phyloP scores from a whole-genome alignment of 2,888 invertebrate species.

The Torymus tubicola region DNA sequence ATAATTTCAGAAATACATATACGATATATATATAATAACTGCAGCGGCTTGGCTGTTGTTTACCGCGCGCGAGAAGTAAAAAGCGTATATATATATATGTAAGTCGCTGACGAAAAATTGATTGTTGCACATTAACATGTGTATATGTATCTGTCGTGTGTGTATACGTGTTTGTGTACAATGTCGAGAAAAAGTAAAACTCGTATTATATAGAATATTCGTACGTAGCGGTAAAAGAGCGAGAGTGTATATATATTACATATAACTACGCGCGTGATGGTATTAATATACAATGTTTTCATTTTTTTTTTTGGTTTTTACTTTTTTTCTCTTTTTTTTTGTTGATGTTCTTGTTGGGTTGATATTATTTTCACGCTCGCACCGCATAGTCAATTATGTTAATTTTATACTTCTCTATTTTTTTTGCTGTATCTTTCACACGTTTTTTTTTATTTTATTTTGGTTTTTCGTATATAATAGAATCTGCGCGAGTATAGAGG shows the following conservation, averaged over 20 bases:
- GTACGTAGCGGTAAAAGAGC: constrained; percentile 1
- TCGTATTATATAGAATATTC: constrained; percentile 13
- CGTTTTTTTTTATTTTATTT: constrained; percentile 46
- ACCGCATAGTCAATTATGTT: constrained; percentile 8
- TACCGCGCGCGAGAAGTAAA: too few species aligned
- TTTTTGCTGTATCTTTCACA: too few species aligned
- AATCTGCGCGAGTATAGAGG: constrained; percentile 45
- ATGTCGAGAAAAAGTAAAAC: constrained; percentile 36
- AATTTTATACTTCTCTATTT: too few species aligned
- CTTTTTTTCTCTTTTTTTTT: constrained; percentile 5
- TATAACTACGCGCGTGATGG: not conserved
- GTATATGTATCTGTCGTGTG: too few species aligned
- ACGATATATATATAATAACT: too few species aligned
- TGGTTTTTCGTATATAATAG: too few species aligned
- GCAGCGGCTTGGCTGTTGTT: too few species aligned
- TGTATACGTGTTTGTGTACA: not conserved
- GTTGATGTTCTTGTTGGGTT: not conserved
- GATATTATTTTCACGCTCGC: not conserved
- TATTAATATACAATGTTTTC: constrained; percentile 14
- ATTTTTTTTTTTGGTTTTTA: constrained; percentile 1
- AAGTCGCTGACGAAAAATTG: constrained; percentile 25
- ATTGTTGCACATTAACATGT: constrained; percentile 16
- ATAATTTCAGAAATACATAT: too few species aligned
- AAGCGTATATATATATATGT: too few species aligned
- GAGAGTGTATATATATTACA: not conserved